Conservation (phyloP, 2,797 vertebrate species). For the Neosilurus mollespiculum region DNA sequence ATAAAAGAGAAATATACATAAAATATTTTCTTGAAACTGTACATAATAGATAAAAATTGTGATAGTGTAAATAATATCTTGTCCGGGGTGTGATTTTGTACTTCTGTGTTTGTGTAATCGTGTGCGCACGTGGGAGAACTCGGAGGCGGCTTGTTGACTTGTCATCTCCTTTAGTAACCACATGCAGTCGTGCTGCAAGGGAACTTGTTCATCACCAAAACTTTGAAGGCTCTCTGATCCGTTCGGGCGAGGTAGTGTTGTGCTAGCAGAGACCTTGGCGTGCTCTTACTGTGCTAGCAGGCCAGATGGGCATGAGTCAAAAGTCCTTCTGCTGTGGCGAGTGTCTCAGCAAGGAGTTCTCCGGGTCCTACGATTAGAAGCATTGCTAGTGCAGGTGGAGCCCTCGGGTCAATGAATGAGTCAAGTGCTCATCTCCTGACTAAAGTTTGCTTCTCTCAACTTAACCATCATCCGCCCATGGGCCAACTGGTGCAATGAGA, state of each 20-base stretch:
- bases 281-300: conserved; percentile 70
- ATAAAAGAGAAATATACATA: background rate
- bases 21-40: background rate
- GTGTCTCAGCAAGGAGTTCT: conserved; percentile 63
- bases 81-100: conserved; percentile 44
- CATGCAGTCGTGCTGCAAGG: conserved; percentile 45
- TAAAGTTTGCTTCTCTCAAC: conserved; percentile 81
- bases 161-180: conserved; percentile 53
- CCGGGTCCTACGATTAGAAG: conserved; percentile 63
- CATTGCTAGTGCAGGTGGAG: conserved; percentile 74
- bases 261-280: conserved; percentile 68
- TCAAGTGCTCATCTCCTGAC: conserved; percentile 75
- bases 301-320: conserved; percentile 84
- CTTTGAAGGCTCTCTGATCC: conserved; percentile 57
- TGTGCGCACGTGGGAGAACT: conserved; percentile 49
- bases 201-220: conserved; percentile 57
- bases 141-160: conserved; percentile 55
- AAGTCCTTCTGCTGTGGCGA: conserved; percentile 76
- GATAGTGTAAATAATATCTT: conserved; percentile 35
- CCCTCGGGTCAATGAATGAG: conserved; percentile 77
- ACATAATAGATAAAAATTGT: conserved; percentile 16
- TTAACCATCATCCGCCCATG: conserved; percentile 78
- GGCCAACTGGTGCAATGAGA: conserved; percentile 78
- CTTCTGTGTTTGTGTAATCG: conserved; percentile 54
- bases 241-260: conserved; percentile 62